Base-by-base conservation (phyloP, 2,888 invertebrate species). In the Phrixothrix hirtus region DNA sequence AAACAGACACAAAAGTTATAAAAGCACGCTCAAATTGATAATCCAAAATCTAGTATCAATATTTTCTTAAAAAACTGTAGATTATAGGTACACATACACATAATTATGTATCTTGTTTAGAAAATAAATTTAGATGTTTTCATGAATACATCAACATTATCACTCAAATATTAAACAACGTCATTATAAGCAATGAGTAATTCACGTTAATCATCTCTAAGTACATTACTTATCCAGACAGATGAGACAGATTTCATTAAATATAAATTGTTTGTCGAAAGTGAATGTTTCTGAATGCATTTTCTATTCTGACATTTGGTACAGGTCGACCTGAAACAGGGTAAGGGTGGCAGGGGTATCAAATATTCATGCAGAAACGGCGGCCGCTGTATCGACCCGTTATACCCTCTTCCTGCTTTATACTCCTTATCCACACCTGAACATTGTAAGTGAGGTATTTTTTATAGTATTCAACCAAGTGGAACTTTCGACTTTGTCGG, bases 321-420 rank as follows among this genome's bases (percentile, higher is more conserved):
- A 59, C 39, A 64, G 60, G 60, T 62, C 57, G 59, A 56, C 57
- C 29, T 54, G 57, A 42, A 55, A 50, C 41, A 51, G 51, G 51
- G 47, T 17, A 29, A 48, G 55, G 55, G 52, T 52, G 63, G 61
- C 52, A 63, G 67, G 66, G 63, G 61, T 67, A 71, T 73, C 68
- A 73, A 73, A 73, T 72, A 73, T 73, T 73, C 71, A 73, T 73
- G 70, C 64, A 63, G 61, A 61, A 66, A 64, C 71, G 69, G 65
- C 70, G 64, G 66, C 60, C 60, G 71, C 70, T 69, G 64, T 71
- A 71, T 72, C 72, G 71, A 71, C 68, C 71, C 63, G 62, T 48
- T 55, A 50, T 44, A 43, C 46, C 52, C 57, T 46, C 55, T 34
- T 45, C 47, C 29, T 44, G 37, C 45, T 49, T 51, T 49, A 31